A percentile compares a stretch with the other conserved stretches of the same genome.
phyloP scores from a whole-genome alignment of 1,140 invertebrate species.

The Drosophila seguyi region DNA sequence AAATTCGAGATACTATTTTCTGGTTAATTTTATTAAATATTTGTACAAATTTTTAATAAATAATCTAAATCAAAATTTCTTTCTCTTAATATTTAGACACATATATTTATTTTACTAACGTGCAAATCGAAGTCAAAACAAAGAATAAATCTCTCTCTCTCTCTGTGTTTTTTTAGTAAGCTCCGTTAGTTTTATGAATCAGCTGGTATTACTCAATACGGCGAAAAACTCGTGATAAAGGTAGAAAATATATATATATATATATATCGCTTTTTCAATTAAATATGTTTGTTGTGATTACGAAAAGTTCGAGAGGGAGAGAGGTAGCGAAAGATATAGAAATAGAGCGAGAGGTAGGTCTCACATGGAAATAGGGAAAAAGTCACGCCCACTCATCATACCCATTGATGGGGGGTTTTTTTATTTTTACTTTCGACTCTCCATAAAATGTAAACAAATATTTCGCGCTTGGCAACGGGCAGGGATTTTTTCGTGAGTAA shows the following conservation, averaged over 20 bases:
- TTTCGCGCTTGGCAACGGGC: slow-evolving; percentile 15
- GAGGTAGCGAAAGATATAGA: background rate
- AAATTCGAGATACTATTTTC: background rate
- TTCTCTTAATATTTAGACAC: background rate
- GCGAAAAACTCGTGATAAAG: slow-evolving; percentile 69
- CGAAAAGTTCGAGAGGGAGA: slow-evolving; percentile 6
- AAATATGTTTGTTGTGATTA: slow-evolving; percentile 28
- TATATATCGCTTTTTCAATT: slow-evolving; percentile 5
- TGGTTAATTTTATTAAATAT: background rate
- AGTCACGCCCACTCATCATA: slow-evolving; percentile 21
- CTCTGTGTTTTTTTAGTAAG: background rate
- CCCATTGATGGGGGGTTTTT: slow-evolving; percentile 1
- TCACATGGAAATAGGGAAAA: background rate
- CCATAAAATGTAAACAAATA: slow-evolving; percentile 37
- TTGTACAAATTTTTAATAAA: background rate
- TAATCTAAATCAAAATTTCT: background rate
- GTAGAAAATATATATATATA: slow-evolving; percentile 22
- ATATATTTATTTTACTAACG: background rate
- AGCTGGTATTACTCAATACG: slow-evolving; percentile 70
- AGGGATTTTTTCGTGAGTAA: background rate
- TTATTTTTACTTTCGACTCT: slow-evolving; percentile 4
- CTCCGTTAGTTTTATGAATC: slow-evolving; percentile 52
- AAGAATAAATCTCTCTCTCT: background rate
- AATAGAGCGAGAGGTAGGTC: background rate
- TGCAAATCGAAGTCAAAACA: background rate